A percentile compares a stretch with the other conserved stretches of the same genome.
Evolutionary conservation across 2,888 invertebrate species (phyloP).

Genomic region (Hirtodrosophila confusa): DNA sequence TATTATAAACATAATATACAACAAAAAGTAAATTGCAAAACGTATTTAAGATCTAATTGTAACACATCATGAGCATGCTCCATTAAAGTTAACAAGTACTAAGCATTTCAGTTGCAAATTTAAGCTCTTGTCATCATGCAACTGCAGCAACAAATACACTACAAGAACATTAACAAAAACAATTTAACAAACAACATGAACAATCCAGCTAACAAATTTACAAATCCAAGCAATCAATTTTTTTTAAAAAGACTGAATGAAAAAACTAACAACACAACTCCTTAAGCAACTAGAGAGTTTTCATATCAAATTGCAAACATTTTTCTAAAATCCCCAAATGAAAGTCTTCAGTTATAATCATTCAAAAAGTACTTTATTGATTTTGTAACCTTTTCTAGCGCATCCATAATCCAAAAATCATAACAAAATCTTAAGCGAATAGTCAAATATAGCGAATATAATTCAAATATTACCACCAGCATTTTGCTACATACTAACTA

Average conservation of each 20-base stretch:
- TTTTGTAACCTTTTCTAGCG: conserved; percentile 49
- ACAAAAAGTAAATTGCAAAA: conserved; percentile 34
- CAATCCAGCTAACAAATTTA: conserved; percentile 77
- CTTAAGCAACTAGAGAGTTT: conserved; percentile 36
- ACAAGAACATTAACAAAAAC: conserved; percentile 26
- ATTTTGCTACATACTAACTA: conserved; percentile 71
- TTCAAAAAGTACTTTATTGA: conserved; percentile 28
- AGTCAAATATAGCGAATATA: conserved; percentile 68
- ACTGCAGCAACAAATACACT: conserved; percentile 20
- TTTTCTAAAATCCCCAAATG: conserved; percentile 61
- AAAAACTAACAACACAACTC: conserved; percentile 33
- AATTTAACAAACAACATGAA: conserved; percentile 52
- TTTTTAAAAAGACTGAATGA: conserved; percentile 69
- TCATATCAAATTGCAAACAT: conserved; percentile 54
- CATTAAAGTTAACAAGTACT: conserved; percentile 56
- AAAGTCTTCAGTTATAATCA: conserved; percentile 34
- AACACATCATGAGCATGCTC: conserved; percentile 77
- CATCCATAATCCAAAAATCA: conserved; percentile 51
- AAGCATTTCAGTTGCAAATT: conserved; percentile 50
- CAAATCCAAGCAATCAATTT: conserved; percentile 76
- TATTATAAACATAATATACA: conserved; percentile 61
- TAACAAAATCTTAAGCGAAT: conserved; percentile 52
- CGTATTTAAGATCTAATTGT: conserved; percentile 68
- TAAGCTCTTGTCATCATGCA: conserved; percentile 41
- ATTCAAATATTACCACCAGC: conserved; percentile 73